phyloP scores from a whole-genome alignment of 1,140 invertebrate species.

The Lamellibrachia luymesi region DNA sequence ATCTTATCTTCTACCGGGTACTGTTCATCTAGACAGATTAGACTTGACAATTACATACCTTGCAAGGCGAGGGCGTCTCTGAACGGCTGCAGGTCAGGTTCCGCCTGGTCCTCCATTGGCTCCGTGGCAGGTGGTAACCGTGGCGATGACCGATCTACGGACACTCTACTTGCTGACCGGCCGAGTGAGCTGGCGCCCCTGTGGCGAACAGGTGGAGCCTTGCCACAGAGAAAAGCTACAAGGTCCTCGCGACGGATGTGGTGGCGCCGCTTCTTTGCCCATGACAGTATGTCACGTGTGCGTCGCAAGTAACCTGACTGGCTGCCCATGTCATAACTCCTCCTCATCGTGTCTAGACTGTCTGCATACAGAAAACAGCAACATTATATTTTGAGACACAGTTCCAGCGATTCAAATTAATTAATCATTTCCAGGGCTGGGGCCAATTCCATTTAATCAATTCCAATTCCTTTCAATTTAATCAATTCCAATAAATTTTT shows the following conservation, averaged over 20 bases:
- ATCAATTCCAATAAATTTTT: background rate
- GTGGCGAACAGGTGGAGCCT: slow-evolving; percentile 66
- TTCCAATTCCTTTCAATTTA: too few species aligned
- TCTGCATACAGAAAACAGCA: slow-evolving; percentile 60
- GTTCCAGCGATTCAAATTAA: background rate
- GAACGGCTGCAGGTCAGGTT: slow-evolving; percentile 71
- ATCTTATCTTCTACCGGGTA: too few species aligned
- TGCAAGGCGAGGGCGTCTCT: slow-evolving; percentile 71
- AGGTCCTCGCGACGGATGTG: slow-evolving; percentile 75
- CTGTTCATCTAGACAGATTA: too few species aligned
- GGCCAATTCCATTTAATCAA: too few species aligned
- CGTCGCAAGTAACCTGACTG: slow-evolving; percentile 73
- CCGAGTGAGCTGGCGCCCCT: slow-evolving; percentile 57
- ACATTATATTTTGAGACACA: slow-evolving; percentile 8
- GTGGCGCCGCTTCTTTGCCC: slow-evolving; percentile 65
- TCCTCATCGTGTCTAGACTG: slow-evolving; percentile 71
- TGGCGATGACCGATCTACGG: slow-evolving; percentile 37
- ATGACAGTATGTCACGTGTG: slow-evolving; percentile 74
- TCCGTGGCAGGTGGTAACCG: slow-evolving; percentile 32
- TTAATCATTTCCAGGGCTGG: background rate
- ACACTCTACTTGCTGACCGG: slow-evolving; percentile 40
- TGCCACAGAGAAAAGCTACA: slow-evolving; percentile 75
- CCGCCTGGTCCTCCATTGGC: slow-evolving; percentile 39
- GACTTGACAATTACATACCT: slow-evolving; percentile 35
- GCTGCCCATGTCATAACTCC: slow-evolving; percentile 69